Base-by-base conservation (phyloP, 2,888 invertebrate species). In the Drosophila macrospina region DNA sequence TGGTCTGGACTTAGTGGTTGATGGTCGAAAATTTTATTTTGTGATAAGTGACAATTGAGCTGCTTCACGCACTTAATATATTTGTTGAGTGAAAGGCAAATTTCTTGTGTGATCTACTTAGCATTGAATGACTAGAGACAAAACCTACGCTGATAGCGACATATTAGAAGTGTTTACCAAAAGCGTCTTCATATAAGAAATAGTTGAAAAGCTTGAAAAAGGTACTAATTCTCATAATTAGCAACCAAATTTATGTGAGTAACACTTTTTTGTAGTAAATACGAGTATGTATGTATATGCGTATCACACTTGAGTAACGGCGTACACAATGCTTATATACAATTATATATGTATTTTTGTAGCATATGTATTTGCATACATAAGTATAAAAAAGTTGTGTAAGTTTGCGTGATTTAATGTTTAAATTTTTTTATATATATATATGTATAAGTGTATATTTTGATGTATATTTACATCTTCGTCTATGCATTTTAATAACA, bases 1-100 rank as follows among this genome's bases (percentile, higher is more conserved):
- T 62, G 56, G 41, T 39, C 72, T 67, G 45, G 39, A 45, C 57
- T 52, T 54, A 55, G 34, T 60, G 59, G 39, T 1, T 30, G 13
- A 42, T 51, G 55, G 44, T 59, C 59, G 55, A 36, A 52, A 39
- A 41, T 13, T 39, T 13, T 11, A 24, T 39, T 55, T 41, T 42
- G 56, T 41, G n/a, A 24, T 59, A 16, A 37, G 34, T 54, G 50
- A 32, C 30, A 51, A 26, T 8, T 26, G 26, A 7, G 44, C 50
- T 61, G 48, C 16, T 30, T 30, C 34, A 20, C 13, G 37, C 48
- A 50, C 39, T 34, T 30, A 11, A 30, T 34, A 44, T 13, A 37
- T 34, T 15, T 42, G 28, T 16, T 11, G 39, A 64, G 78, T 77
- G 78, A 74, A 74, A 74, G 77, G 65, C 65, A 54, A 51, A 39